A percentile compares a stretch with the other conserved stretches of the same genome.
Evolutionary conservation across 1,140 invertebrate genomes (phyloP).

Genomic region (Phthorimaea operculella): DNA sequence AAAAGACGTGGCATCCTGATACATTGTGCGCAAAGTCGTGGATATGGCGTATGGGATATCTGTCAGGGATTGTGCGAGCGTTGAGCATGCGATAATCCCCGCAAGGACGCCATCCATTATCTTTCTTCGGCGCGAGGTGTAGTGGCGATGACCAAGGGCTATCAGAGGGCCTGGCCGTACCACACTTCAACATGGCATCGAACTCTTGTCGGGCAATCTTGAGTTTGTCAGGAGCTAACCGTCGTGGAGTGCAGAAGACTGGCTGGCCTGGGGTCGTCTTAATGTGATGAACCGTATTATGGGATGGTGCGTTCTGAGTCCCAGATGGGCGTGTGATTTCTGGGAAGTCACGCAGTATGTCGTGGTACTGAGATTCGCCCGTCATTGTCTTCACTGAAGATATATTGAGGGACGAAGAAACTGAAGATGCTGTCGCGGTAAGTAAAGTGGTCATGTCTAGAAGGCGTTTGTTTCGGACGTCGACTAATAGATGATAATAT

Average conservation of each 20-base stretch:
- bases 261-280: background rate
- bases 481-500: background rate
- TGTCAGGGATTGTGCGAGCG: constrained; percentile 1
- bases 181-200: background rate
- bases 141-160: background rate
- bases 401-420: background rate
- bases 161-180: background rate
- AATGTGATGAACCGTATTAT: constrained; percentile 1
- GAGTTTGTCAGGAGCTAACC: background rate
- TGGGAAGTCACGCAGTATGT: background rate
- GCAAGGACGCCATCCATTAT: background rate
- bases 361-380: background rate
- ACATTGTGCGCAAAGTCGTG: background rate
- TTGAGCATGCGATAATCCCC: background rate
- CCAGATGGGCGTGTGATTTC: background rate
- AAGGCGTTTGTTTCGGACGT: background rate
- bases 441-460: background rate
- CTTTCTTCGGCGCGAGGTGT: background rate
- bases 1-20: background rate
- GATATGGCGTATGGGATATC: background rate
- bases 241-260: background rate
- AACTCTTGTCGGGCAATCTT: background rate
- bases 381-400: background rate
- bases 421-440: background rate
- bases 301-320: background rate